phyloP scores from a whole-genome alignment of 2,113 vertebrate species.

The Halcyon senegalensis region DNA sequence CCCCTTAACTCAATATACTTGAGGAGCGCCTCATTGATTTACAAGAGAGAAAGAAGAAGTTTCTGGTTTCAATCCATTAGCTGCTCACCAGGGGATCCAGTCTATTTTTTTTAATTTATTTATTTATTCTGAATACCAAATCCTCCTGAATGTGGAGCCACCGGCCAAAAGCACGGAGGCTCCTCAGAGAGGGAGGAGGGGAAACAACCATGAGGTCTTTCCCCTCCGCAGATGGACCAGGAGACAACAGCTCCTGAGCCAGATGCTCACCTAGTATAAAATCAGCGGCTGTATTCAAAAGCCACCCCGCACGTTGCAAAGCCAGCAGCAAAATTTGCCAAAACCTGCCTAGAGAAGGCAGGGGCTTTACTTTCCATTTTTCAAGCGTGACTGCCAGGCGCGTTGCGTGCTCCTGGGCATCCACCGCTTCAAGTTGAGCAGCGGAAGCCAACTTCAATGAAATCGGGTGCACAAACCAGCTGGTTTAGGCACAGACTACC shows the following conservation, averaged over 20 bases:
- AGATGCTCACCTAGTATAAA: neutral
- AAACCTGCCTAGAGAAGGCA: neutral
- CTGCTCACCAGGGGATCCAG: neutral
- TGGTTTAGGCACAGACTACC: neutral
- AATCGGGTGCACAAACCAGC: accelerated
- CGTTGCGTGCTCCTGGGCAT: accelerated
- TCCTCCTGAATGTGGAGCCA: neutral
- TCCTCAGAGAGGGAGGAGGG: neutral
- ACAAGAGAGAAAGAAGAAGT: neutral
- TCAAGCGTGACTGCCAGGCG: neutral
- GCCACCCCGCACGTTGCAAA: neutral
- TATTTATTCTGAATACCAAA: neutral
- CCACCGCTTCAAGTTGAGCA: neutral
- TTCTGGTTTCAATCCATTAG: conserved; percentile 37
- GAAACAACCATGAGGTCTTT: neutral
- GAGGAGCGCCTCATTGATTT: conserved; percentile 16
- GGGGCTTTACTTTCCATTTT: neutral
- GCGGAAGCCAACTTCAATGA: neutral
- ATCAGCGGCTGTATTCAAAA: neutral
- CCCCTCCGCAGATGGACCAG: neutral
- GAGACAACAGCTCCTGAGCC: neutral
- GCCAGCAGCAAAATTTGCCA: neutral
- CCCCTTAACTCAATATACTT: neutral
- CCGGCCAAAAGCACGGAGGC: neutral
- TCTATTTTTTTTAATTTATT: neutral